These are phyloP conservation scores for Holothuria glaberrima DNA, from an alignment of 35 echinoderm and acorn worm species.

Conservation along the genomic window DNA sequence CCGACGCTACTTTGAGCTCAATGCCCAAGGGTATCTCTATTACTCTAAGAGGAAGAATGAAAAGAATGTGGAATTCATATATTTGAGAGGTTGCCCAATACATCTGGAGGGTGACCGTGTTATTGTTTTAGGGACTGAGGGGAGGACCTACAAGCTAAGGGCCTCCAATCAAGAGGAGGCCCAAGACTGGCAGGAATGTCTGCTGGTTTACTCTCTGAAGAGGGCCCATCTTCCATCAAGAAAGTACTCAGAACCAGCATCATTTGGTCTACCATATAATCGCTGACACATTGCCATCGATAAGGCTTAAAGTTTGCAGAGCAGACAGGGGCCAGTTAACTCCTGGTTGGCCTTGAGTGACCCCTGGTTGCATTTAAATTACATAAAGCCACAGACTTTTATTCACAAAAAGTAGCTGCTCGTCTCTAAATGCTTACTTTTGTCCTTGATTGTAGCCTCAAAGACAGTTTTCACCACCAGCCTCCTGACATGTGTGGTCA, in stretches of 20 bases:
- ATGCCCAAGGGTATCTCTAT: conserved; percentile 86
- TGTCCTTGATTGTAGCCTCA: no score
- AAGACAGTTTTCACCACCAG: no score
- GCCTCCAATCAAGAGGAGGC: conserved; percentile 71
- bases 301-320: no score
- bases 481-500: no score
- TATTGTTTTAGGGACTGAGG: conserved; percentile 81
- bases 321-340: no score
- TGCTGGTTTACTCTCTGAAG: conserved; percentile 85
- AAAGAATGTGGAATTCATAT: conserved; percentile 95
- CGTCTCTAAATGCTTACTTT: no score
- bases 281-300: background rate
- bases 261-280: background rate
- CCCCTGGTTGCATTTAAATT: no score
- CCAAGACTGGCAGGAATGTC: conserved; percentile 80
- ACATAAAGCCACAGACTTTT: no score
- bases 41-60: conserved; percentile 97
- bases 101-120: conserved; percentile 89
- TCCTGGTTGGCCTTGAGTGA: no score
- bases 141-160: conserved; percentile 82
- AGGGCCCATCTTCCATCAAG: conserved; percentile 60
- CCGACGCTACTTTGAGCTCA: conserved; percentile 95
- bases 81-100: conserved; percentile 78
- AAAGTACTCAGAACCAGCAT: conserved; percentile 39
- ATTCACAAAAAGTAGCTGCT: no score